Evolutionary conservation across 2,888 invertebrate genomes (phyloP).

Genomic region (Eilema depressum): DNA sequence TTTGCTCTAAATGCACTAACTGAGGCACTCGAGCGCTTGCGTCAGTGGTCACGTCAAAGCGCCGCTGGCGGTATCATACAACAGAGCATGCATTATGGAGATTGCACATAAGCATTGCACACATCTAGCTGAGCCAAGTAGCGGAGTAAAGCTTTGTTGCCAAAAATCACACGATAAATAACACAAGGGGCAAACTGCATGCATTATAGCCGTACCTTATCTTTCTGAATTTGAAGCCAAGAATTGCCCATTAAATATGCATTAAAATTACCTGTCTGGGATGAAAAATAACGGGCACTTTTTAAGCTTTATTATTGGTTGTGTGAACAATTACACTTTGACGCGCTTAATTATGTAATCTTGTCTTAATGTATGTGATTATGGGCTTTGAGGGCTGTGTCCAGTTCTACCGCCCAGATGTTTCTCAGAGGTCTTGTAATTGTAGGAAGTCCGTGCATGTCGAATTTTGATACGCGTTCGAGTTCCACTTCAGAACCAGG

Average conservation of each 20-base stretch:
- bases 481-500: not conserved
- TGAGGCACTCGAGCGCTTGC: slow-evolving; percentile 47
- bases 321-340: slow-evolving; percentile 54
- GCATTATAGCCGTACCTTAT: slow-evolving; percentile 86
- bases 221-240: slow-evolving; percentile 87
- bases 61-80: slow-evolving; percentile 69
- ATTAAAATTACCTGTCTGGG: slow-evolving; percentile 86
- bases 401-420: not conserved
- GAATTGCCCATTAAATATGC: slow-evolving; percentile 86
- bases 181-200: slow-evolving; percentile 83
- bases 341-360: slow-evolving; percentile 43
- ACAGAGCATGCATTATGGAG: slow-evolving; percentile 86
- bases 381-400: slow-evolving; percentile 26
- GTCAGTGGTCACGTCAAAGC: slow-evolving; percentile 57
- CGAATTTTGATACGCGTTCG: not conserved
- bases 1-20: slow-evolving; percentile 41
- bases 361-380: slow-evolving; percentile 27
- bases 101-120: slow-evolving; percentile 65
- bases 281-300: slow-evolving; percentile 75
- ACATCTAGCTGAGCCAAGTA: slow-evolving; percentile 84
- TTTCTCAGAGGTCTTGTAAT: slow-evolving; percentile 24
- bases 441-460: slow-evolving; percentile 25
- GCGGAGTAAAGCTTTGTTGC: slow-evolving; percentile 79
- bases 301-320: slow-evolving; percentile 62
- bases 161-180: slow-evolving; percentile 87